Base-by-base conservation (phyloP, 2,113 vertebrate genomes). In the Australoheros scitulus region DNA sequence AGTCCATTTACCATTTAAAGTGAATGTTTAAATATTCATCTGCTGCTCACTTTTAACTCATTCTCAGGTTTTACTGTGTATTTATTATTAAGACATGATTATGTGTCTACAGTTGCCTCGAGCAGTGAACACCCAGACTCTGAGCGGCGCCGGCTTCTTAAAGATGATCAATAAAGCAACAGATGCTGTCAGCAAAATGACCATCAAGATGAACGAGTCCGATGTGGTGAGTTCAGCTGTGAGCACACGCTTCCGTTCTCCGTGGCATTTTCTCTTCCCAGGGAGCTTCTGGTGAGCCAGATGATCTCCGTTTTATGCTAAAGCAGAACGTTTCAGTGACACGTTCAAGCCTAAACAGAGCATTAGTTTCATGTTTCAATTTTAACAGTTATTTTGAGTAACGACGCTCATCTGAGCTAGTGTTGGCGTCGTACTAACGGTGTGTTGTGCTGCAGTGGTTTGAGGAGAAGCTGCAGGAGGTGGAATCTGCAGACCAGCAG, bases 131-230 rank as follows among this genome's bases (percentile, higher is more conserved):
- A 99, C 98, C 4, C 98, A 99, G 89, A 91, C 98, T n/a, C 84
- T 99, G 89, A 99, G 98, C 56, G 97, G 98, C n/a, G 98, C 98
- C 43, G 97, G 98, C 60, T 97, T 99, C 90, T 95, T 99, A 81
- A 99, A 99, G 93, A 99, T 99, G 98, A 96, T 99, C 90, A 98
- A 96, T 96, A 98, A 96, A 93, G 98, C 98, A 7, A 98, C 98
- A 0, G 98, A 99, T 2, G 98, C 98, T 0, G 97, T 99, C 93
- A 99, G 96, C 91, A 99, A 99, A 95, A 99, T 99, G 98, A 99
- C 98, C 92, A 98, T 99, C 91, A 99, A 99, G 96, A 99, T 99
- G 97, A 98, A 99, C 1, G 98, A 99, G 70, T 98, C 97, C 0
- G 98, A 99, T 61, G 94, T 97, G 56, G 98, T 99, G 92, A 97